Conservation (phyloP, 2,797 vertebrate species). For the Takifugu ocellatus region DNA sequence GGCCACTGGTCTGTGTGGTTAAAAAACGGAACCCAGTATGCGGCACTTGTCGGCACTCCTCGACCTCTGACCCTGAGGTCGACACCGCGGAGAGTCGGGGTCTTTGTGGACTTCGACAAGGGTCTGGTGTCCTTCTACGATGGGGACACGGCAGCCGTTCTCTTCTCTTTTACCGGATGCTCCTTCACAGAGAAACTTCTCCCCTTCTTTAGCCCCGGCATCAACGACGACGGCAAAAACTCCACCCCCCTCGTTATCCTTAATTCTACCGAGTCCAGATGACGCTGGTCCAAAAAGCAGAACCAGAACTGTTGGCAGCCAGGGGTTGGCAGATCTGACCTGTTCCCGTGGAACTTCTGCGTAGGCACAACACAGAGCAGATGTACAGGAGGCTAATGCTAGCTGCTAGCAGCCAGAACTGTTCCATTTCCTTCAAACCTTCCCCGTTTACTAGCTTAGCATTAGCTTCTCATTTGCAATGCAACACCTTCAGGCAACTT, state of each 20-base stretch:
- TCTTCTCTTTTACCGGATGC: conserved; percentile 10
- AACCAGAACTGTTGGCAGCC: too few relatives aligned
- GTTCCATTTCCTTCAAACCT: too few relatives aligned
- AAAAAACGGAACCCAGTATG: conserved; percentile 25
- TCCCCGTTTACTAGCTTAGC: too few relatives aligned
- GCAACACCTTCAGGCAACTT: too few relatives aligned
- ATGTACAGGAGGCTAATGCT: too few relatives aligned
- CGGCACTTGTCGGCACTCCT: conserved; percentile 8
- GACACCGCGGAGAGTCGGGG: conserved; percentile 20
- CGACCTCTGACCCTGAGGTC: conserved; percentile 16
- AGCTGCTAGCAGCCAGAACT: too few relatives aligned
- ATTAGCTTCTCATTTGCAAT: too few relatives aligned
- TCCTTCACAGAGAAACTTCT: conserved; percentile 4
- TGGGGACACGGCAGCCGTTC: not conserved
- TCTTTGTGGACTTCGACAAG: conserved; percentile 18
- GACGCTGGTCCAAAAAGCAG: not conserved
- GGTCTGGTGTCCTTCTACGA: conserved; percentile 23
- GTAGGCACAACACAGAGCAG: too few relatives aligned
- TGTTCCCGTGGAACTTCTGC: too few relatives aligned
- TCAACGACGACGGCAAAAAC: not conserved
- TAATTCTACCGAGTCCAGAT: not conserved
- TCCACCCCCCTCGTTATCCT: not conserved
- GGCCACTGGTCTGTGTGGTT: conserved; percentile 35
- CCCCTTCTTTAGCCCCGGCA: conserved; percentile 21
- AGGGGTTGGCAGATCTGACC: too few relatives aligned